These are phyloP conservation scores for Gallinago media DNA, from an alignment of 2,113 vertebrate genomes.

Conservation along the genomic window DNA sequence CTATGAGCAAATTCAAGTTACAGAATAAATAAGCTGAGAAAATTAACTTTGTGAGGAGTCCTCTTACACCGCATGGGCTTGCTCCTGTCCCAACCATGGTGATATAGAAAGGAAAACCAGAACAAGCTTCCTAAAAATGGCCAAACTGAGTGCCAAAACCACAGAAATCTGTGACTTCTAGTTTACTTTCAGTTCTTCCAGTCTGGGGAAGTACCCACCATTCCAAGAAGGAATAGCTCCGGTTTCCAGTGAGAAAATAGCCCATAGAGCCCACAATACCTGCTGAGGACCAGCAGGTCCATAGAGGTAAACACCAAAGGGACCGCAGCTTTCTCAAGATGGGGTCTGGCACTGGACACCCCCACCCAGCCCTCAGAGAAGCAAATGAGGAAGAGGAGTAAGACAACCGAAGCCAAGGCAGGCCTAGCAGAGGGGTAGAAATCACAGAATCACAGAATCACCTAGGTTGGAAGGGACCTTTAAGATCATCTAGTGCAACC, in stretches of 20 bases:
- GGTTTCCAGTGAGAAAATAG: background rate
- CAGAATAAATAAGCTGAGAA: background rate
- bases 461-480: no score
- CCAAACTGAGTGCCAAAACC: background rate
- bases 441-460: no score
- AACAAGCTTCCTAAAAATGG: background rate
- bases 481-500: no score
- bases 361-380: fast-evolving
- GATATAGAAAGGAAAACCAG: background rate
- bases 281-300: background rate
- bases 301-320: background rate
- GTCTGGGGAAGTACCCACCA: no score
- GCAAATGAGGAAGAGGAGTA: background rate
- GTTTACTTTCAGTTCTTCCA: background rate
- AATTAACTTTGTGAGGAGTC: background rate
- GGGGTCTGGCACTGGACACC: fast-evolving
- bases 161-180: background rate
- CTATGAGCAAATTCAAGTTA: background rate
- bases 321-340: background rate
- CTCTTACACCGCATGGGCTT: background rate
- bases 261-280: background rate
- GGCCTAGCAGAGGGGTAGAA: background rate
- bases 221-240: background rate
- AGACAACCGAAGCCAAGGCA: background rate
- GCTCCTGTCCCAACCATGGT: background rate